phyloP scores from a whole-genome alignment of 2,113 vertebrate genomes.

The Diphyllodes magnificus region DNA sequence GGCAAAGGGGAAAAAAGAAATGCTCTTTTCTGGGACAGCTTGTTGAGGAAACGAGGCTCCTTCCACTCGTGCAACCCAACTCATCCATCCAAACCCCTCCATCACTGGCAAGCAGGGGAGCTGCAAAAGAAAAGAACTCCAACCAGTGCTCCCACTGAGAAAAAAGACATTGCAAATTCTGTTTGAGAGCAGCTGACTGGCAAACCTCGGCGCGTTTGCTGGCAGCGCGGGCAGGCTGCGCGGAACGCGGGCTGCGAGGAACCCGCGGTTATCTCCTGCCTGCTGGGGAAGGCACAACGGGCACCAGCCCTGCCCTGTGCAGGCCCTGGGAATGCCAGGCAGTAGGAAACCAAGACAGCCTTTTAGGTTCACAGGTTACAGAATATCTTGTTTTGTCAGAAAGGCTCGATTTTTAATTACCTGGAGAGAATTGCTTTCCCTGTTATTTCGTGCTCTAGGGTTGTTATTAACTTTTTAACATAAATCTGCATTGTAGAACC shows the following conservation, averaged over 20 bases:
- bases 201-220: background rate
- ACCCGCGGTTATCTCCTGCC: background rate
- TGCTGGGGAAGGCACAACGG: background rate
- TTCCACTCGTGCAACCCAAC: background rate
- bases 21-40: background rate
- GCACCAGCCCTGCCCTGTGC: background rate
- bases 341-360: background rate
- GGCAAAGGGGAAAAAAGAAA: background rate
- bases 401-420: background rate
- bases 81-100: background rate
- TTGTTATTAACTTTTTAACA: background rate
- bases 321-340: background rate
- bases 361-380: background rate
- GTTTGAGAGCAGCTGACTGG: background rate
- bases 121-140: background rate
- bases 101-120: fast-evolving
- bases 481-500: background rate
- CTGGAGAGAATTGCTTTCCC: background rate
- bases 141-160: background rate
- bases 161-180: background rate
- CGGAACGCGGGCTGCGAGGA: background rate
- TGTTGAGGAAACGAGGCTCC: background rate
- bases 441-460: background rate
- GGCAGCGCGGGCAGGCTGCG: background rate
- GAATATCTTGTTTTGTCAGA: background rate